phyloP scores from a whole-genome alignment of 2,797 vertebrate species.

The Halcyon smyrnensis region DNA sequence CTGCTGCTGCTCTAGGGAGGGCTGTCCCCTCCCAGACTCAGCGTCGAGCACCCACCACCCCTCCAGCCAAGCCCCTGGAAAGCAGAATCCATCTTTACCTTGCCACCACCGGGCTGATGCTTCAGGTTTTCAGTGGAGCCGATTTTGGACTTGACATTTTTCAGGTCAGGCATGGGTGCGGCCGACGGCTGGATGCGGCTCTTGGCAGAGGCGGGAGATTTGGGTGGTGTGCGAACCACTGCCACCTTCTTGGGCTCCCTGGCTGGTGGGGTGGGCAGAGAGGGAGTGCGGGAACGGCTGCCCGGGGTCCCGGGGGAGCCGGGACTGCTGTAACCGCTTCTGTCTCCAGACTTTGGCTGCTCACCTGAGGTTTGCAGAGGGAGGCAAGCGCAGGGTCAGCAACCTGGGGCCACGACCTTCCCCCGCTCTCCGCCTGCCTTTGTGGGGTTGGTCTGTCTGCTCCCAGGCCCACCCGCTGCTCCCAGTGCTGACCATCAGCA shows the following conservation, averaged over 20 bases:
- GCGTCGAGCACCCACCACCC: rapidly evolving
- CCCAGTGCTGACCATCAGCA: background rate
- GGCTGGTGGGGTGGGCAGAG: slow-evolving; percentile 86
- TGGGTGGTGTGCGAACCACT: slow-evolving; percentile 92
- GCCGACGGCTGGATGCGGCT: slow-evolving; percentile 83
- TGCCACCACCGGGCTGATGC: slow-evolving; percentile 95
- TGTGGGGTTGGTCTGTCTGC: background rate
- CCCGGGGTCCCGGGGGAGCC: slow-evolving; percentile 90
- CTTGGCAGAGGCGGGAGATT: slow-evolving; percentile 92
- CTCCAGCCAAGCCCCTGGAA: background rate
- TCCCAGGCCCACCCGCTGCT: background rate
- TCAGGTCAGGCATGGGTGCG: slow-evolving; percentile 91
- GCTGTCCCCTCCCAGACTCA: rapidly evolving
- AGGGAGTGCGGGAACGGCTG: slow-evolving; percentile 85
- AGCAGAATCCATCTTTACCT: slow-evolving; percentile 77
- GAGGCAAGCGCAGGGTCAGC: background rate
- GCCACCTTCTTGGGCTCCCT: slow-evolving; percentile 94
- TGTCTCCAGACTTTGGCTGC: slow-evolving; percentile 84
- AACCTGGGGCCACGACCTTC: rapidly evolving
- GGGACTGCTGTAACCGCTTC: slow-evolving; percentile 93
- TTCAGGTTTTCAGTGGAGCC: slow-evolving; percentile 95
- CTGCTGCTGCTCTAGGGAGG: background rate
- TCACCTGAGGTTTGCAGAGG: slow-evolving; percentile 75
- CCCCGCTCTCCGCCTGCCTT: background rate
- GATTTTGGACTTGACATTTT: slow-evolving; percentile 91